Evolutionary conservation across 2,888 invertebrate genomes (phyloP).

Genomic region (Parasteatoda lunata): DNA sequence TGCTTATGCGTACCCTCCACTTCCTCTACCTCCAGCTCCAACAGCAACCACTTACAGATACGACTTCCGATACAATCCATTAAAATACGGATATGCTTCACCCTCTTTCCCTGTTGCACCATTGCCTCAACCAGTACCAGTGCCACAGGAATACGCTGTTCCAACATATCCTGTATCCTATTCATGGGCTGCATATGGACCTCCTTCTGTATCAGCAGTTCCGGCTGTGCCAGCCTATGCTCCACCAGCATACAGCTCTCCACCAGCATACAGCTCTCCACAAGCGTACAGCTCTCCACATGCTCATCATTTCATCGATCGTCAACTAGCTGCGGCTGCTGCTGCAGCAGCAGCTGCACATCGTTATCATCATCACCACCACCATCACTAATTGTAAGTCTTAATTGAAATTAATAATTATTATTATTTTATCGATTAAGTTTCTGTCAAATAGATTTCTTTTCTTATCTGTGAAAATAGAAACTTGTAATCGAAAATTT

Average conservation of each 20-base stretch:
- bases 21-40: not conserved
- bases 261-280: not conserved
- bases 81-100: slow-evolving; percentile 23
- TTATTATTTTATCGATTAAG: not conserved
- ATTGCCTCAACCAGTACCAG: too few relatives aligned
- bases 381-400: not conserved
- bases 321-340: not conserved
- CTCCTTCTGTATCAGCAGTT: too few relatives aligned
- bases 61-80: not conserved
- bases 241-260: not conserved
- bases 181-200: too few relatives aligned
- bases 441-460: not conserved
- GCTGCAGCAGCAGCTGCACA: too few relatives aligned
- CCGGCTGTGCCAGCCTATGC: not conserved
- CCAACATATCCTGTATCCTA: too few relatives aligned
- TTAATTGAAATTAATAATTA: not conserved
- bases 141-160: too few relatives aligned
- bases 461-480: too few relatives aligned
- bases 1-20: not conserved
- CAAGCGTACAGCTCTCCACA: not conserved
- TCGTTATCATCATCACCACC: not conserved
- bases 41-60: not conserved
- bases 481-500: too few relatives aligned
- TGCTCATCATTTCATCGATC: not conserved
- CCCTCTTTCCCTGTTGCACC: slow-evolving; percentile 1